These are phyloP conservation scores for Drosophila athabasca DNA, from an alignment of 1,140 invertebrate genomes.

Conservation along the genomic window DNA sequence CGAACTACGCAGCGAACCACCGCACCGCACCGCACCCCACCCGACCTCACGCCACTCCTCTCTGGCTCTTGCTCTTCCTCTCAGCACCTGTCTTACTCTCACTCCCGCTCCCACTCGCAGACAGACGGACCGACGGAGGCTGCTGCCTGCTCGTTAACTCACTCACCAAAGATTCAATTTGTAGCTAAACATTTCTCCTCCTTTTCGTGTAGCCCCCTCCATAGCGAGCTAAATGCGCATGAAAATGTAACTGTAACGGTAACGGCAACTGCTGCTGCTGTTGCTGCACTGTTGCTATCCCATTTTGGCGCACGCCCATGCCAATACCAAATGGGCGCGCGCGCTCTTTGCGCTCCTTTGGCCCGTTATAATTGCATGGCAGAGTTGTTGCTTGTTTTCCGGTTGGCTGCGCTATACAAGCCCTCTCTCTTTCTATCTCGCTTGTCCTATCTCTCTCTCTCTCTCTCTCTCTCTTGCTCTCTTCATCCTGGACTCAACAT, in stretches of 20 bases:
- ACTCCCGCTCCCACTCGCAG: constrained; percentile 9
- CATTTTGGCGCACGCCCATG: constrained; percentile 23
- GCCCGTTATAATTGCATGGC: constrained; percentile 63
- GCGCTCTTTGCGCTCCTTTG: constrained; percentile 45
- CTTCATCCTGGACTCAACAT: not conserved
- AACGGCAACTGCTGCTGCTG: constrained; percentile 10
- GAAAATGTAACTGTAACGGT: constrained; percentile 72
- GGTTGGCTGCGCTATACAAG: constrained; percentile 67
- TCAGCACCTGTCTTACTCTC: constrained; percentile 2
- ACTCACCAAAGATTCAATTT: constrained; percentile 74
- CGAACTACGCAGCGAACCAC: constrained; percentile 27
- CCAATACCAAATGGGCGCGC: constrained; percentile 26
- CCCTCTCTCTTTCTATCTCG: not conserved
- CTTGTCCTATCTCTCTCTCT: not conserved
- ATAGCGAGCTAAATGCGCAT: constrained; percentile 80
- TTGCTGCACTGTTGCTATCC: constrained; percentile 35
- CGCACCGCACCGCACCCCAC: not conserved
- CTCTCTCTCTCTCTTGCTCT: not conserved
- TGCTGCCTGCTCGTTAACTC: constrained; percentile 58
- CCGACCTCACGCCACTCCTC: not conserved
- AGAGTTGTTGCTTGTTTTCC: constrained; percentile 81
- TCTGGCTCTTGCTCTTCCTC: constrained; percentile 6
- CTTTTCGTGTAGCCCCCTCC: constrained; percentile 61
- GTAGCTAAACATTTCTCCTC: constrained; percentile 77
- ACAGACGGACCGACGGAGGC: not conserved